Base-by-base conservation (phyloP, 1,140 invertebrate species). In the Ephestia elutella region DNA sequence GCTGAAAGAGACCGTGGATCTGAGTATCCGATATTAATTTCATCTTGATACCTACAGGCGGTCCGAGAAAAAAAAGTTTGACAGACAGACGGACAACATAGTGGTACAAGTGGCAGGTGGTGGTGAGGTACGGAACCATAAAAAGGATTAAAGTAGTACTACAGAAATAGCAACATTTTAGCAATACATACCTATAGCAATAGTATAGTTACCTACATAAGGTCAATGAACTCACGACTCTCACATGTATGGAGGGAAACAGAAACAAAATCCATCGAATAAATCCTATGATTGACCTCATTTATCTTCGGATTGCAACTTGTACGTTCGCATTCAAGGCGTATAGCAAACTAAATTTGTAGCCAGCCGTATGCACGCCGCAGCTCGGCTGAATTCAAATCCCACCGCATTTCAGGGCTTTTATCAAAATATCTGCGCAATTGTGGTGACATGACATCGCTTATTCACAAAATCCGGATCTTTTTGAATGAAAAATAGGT, bases 281-380 rank as follows among this genome's bases (percentile, higher is more conserved):
- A 44, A 15, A 44, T 44, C 38, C 38, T 44, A 44, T 44, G 38
- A 44, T 44, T 44, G 38, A 44, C 13, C 15, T 44, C 38, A 44
- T 44, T 44, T 44, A 44, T 44, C 38, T 44, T 44, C 38, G 38
- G 38, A 44, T 44, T 44, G 38, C 38, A 44, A 44, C 38, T n/a
- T 44, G 15, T 17, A 44, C 38, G 38, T 44, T 44, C 38, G 2
- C 38, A 44, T 44, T 44, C 38, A 44, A 44, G 38, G 38, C 38
- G 38, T n/a, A 44, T 44, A 44, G 10, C 38, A 44, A 44, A 44
- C 38, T 44, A 15, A 44, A 44, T 44, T 44, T 44, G 38, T 44
- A 15, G 38, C 15, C 38, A 15, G 38, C 9, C 30, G 30, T 15
- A 44, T 44, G 38, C 13, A 44, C 15, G 38, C 1, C n/a, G 38